Percentiles rank a stretch among this genome's conserved stretches.
Evolutionary conservation across 2,797 vertebrate species (phyloP).

Genomic region (Onychomys arenicola): DNA sequence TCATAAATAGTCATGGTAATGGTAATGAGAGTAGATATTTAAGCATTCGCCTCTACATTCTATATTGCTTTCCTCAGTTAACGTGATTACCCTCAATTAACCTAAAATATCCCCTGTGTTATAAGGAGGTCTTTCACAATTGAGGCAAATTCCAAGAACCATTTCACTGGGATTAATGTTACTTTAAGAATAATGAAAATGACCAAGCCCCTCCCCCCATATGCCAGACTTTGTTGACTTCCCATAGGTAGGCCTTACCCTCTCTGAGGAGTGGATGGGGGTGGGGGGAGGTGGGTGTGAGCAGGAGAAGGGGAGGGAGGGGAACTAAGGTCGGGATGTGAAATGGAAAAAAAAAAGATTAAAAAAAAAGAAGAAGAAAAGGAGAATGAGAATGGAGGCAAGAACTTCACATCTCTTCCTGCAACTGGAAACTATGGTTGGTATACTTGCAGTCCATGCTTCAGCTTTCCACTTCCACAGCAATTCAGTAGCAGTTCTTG

Average conservation of each 20-base stretch:
- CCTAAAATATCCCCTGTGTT: background rate
- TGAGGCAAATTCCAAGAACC: background rate
- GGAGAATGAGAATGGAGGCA: background rate
- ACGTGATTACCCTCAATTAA: background rate
- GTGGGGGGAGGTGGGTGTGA: no score
- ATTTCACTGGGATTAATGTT: background rate
- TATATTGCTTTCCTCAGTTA: background rate
- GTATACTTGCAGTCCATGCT: background rate
- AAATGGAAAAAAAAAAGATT: no score
- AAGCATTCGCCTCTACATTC: background rate
- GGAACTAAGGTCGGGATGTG: no score
- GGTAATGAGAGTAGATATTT: background rate
- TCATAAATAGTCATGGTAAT: background rate
- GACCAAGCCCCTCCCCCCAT: no score
- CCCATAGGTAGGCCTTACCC: no score
- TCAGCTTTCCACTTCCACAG: background rate
- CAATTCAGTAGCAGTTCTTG: background rate
- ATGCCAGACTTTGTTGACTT: no score
- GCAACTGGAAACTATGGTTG: background rate
- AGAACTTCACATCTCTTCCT: background rate
- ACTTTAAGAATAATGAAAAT: background rate
- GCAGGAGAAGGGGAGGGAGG: no score
- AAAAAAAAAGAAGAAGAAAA: background rate
- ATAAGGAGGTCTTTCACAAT: background rate
- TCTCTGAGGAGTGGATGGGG: no score